Percentiles rank a stretch among this genome's conserved stretches.
Conservation (phyloP, 2,113 vertebrate species). For the Phoenicopterus ruber region DNA sequence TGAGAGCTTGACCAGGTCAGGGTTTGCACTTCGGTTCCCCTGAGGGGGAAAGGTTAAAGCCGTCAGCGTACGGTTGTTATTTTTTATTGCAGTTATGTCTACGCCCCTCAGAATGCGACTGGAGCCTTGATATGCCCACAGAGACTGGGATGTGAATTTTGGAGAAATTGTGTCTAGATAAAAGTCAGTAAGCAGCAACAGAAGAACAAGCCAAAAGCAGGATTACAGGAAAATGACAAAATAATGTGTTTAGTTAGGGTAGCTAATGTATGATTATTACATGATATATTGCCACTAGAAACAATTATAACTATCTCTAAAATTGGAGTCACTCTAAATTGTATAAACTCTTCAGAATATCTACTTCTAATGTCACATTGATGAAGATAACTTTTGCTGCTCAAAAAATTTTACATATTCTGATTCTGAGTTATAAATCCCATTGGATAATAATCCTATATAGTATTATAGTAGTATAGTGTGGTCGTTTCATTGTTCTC, state of each 20-base stretch:
- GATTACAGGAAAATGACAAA: background rate
- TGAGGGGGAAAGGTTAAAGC: constrained; percentile 1
- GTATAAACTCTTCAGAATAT: background rate
- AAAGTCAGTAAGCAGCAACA: background rate
- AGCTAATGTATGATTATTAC: background rate
- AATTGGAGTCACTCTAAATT: background rate
- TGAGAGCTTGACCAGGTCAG: background rate
- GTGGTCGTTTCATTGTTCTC: background rate
- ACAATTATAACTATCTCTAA: background rate
- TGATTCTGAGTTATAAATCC: background rate
- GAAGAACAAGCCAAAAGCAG: background rate
- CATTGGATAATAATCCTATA: background rate
- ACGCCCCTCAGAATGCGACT: background rate
- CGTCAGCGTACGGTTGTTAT: background rate
- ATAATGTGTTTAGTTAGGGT: background rate
- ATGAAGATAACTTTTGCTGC: background rate
- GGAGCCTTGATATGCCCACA: background rate
- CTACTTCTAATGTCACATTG: background rate
- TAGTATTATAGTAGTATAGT: too few species aligned
- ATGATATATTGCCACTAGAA: background rate
- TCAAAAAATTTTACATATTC: background rate
- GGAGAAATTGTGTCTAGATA: background rate
- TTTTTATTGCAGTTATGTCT: constrained; percentile 13
- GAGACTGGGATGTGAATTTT: constrained; percentile 30
- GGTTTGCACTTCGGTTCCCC: background rate